phyloP scores from a whole-genome alignment of 2,113 vertebrate genomes.

The Nyctibius bracteatus region DNA sequence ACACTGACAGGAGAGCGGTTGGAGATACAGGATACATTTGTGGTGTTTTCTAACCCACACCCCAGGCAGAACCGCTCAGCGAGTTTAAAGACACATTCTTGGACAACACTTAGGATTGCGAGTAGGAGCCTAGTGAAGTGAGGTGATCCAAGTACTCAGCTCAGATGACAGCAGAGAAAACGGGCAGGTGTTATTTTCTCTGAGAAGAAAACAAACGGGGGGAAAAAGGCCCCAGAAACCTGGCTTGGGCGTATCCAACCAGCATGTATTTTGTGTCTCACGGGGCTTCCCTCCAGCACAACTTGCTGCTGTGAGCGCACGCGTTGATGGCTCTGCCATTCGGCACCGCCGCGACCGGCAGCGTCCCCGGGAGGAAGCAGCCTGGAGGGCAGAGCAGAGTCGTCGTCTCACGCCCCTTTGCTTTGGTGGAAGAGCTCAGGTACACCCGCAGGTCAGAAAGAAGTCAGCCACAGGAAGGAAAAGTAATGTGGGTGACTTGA shows the following conservation, averaged over 20 bases:
- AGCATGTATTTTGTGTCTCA: not conserved
- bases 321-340: not conserved
- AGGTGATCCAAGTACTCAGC: not conserved
- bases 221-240: not conserved
- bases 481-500: not conserved
- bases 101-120: not conserved
- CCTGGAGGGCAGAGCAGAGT: not conserved
- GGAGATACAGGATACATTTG: not conserved
- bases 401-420: not conserved
- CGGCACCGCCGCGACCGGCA: accelerated
- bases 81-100: not conserved
- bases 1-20: not conserved
- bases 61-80: not conserved
- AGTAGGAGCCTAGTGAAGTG: not conserved
- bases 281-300: not conserved
- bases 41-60: not conserved
- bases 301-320: not conserved
- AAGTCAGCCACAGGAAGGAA: not conserved
- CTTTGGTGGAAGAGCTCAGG: not conserved
- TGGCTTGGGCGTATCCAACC: too few species aligned
- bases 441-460: not conserved
- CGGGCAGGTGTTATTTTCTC: not conserved
- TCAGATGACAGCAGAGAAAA: not conserved
- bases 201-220: not conserved
- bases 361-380: not conserved